A percentile compares a stretch with the other conserved stretches of the same genome.
Conservation (phyloP, 1,140 invertebrate genomes). For the Heliconius hewitsoni region DNA sequence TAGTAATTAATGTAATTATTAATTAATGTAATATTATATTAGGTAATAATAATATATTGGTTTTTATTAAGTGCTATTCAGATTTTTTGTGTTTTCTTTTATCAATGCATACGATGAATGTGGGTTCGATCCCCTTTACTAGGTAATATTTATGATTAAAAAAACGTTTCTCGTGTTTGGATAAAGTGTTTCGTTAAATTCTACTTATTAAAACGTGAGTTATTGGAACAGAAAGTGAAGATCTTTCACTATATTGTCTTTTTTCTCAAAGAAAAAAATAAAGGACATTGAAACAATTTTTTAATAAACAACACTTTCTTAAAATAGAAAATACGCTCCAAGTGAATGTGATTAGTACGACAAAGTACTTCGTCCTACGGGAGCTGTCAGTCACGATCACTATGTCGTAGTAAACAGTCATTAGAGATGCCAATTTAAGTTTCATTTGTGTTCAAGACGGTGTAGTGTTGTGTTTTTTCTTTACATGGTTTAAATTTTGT, state of each 20-base stretch:
- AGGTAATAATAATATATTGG: not conserved
- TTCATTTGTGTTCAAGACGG: not conserved
- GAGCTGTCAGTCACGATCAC: constrained; percentile 51
- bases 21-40: not conserved
- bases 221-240: no score
- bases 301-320: not conserved
- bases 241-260: no score
- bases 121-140: no score
- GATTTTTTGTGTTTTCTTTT: no score
- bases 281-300: no score
- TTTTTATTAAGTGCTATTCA: no score
- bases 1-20: not conserved
- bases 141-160: no score
- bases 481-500: not conserved
- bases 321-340: not conserved
- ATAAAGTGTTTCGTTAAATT: no score
- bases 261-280: no score
- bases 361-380: constrained; percentile 49
- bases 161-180: no score
- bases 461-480: constrained; percentile 15
- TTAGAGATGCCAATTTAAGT: constrained; percentile 31
- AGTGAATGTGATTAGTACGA: constrained; percentile 21
- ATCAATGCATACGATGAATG: no score
- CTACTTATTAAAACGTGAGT: no score
- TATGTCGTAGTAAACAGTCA: constrained; percentile 35